These are phyloP conservation scores for Boloria selene DNA, from an alignment of 2,888 invertebrate species.

Conservation along the genomic window DNA sequence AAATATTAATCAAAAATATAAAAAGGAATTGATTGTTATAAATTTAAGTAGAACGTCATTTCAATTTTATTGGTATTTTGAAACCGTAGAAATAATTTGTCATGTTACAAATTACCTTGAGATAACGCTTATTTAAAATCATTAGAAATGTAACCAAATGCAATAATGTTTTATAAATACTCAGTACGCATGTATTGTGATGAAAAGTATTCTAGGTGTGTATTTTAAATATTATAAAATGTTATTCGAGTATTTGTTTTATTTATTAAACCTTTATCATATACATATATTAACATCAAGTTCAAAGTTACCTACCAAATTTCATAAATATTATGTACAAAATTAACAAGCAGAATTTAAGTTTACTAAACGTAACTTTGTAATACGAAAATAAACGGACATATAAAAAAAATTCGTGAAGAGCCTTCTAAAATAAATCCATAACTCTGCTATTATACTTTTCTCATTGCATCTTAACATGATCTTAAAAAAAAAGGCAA, in stretches of 20 bases:
- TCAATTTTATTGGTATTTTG: conserved; percentile 11
- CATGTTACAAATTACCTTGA: conserved; percentile 2
- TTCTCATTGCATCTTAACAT: too few relatives aligned
- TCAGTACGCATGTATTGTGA: conserved; percentile 72
- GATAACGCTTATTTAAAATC: conserved; percentile 32
- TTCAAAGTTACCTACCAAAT: too few relatives aligned
- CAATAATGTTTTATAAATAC: conserved; percentile 76
- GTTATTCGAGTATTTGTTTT: conserved; percentile 67
- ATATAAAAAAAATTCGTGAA: too few relatives aligned
- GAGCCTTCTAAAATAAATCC: too few relatives aligned
- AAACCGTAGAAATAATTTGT: conserved; percentile 7
- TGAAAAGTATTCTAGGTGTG: conserved; percentile 77
- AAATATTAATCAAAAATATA: conserved; percentile 11
- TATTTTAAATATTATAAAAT: conserved; percentile 80
- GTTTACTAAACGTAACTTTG: too few relatives aligned
- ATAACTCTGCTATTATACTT: too few relatives aligned
- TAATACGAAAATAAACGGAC: too few relatives aligned
- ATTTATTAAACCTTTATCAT: conserved; percentile 38
- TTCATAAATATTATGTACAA: too few relatives aligned
- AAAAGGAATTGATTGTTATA: conserved; percentile 22
- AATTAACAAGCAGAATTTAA: too few relatives aligned
- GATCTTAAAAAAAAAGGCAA: too few relatives aligned
- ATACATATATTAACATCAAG: not conserved
- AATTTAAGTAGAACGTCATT: conserved; percentile 4
- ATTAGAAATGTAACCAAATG: conserved; percentile 61